A percentile compares a stretch with the other conserved stretches of the same genome.
These are phyloP conservation scores for Ophioninae sp. DNA, from an alignment of 2,888 invertebrate genomes.

Conservation along the genomic window DNA sequence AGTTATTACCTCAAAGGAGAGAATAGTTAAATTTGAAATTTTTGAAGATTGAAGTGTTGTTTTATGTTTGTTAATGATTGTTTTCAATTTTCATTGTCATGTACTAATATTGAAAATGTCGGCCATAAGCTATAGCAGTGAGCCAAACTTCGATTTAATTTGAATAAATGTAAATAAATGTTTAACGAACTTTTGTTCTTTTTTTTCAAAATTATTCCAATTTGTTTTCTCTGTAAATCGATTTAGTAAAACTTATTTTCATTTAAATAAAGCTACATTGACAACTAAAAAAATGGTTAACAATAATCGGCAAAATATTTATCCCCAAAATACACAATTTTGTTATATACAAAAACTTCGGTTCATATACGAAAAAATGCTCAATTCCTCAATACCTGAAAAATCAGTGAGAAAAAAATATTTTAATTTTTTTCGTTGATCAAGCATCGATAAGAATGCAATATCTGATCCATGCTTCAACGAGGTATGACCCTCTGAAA, in stretches of 20 bases:
- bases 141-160: background rate
- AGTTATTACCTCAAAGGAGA: no score
- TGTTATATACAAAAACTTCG: background rate
- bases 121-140: no score
- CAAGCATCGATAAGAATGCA: background rate
- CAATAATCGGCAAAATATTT: background rate
- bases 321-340: background rate
- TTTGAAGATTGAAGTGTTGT: no score
- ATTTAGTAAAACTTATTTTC: background rate
- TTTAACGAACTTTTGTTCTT: background rate
- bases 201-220: background rate
- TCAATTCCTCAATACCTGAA: background rate
- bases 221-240: background rate
- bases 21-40: no score
- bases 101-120: no score
- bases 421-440: background rate
- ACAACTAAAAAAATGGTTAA: background rate
- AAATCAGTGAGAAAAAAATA: background rate
- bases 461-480: background rate
- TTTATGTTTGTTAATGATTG: no score
- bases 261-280: background rate
- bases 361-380: background rate
- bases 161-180: background rate
- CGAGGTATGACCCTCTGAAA: conserved; percentile 5
- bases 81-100: no score